These are phyloP conservation scores for Drosophila orosa DNA, from an alignment of 1,140 invertebrate species.

Conservation along the genomic window DNA sequence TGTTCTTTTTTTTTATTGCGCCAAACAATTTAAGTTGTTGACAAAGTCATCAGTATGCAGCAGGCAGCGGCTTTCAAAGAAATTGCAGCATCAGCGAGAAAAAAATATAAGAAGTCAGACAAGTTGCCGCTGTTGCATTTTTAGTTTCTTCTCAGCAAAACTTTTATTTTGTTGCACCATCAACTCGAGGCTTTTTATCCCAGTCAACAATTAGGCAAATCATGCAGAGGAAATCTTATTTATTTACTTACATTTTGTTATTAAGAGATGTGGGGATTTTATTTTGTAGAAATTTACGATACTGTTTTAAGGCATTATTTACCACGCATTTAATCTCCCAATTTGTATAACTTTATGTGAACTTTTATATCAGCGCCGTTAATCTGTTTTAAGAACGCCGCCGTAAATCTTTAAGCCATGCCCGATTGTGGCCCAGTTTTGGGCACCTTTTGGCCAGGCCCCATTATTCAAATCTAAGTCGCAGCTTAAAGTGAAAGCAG, in stretches of 20 bases:
- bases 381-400: constrained; percentile 41
- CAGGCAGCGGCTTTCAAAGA: constrained; percentile 34
- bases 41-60: constrained; percentile 77
- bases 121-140: constrained; percentile 67
- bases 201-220: constrained; percentile 56
- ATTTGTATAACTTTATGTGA: constrained; percentile 29
- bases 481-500: constrained; percentile 44
- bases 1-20: constrained; percentile 32
- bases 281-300: background rate
- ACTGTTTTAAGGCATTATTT: constrained; percentile 16
- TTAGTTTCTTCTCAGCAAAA: constrained; percentile 33
- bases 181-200: background rate
- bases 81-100: constrained; percentile 49
- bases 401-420: constrained; percentile 47
- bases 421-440: constrained; percentile 44
- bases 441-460: constrained; percentile 39
- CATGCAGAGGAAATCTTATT: constrained; percentile 33
- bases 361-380: constrained; percentile 31
- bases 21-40: constrained; percentile 81
- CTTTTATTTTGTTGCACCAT: constrained; percentile 42
- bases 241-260: constrained; percentile 6
- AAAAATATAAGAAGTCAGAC: constrained; percentile 23
- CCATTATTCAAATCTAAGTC: constrained; percentile 77
- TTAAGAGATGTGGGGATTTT: background rate
- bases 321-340: background rate